Conservation (phyloP, 2,797 vertebrate genomes). For the Pipistrellus kuhlii region DNA sequence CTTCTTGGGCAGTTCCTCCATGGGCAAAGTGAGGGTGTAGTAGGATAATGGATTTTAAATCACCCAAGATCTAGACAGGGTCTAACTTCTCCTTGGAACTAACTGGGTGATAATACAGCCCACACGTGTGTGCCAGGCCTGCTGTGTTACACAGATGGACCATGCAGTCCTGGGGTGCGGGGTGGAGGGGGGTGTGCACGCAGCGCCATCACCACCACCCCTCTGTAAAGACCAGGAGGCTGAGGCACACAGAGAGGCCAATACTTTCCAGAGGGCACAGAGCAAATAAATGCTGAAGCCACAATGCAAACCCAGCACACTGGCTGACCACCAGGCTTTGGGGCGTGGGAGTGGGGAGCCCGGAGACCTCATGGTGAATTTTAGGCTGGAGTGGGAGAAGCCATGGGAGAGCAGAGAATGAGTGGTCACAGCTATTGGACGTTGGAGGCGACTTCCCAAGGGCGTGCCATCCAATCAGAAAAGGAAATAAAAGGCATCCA, state of each 20-base stretch:
- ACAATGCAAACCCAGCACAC: not conserved
- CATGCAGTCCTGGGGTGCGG: no score
- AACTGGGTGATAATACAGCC: not conserved
- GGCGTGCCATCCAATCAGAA: not conserved
- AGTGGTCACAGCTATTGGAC: not conserved
- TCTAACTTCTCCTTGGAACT: not conserved
- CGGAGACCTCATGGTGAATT: accelerated
- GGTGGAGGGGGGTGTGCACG: no score
- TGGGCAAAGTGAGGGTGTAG: not conserved
- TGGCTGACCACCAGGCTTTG: not conserved
- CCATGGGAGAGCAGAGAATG: not conserved
- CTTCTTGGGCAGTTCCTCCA: not conserved
- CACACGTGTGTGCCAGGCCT: accelerated
- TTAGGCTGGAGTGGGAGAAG: not conserved
- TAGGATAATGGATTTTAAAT: not conserved
- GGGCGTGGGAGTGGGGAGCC: not conserved
- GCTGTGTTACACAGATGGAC: accelerated
- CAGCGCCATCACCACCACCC: accelerated
- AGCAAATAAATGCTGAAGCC: not conserved
- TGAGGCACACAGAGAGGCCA: not conserved
- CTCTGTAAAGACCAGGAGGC: not conserved
- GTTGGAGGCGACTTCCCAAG: not conserved
- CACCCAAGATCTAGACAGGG: no score
- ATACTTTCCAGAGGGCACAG: not conserved
- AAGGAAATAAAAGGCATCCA: not conserved